Base-by-base conservation (phyloP, 2,888 invertebrate species). In the Pteria penguin region DNA sequence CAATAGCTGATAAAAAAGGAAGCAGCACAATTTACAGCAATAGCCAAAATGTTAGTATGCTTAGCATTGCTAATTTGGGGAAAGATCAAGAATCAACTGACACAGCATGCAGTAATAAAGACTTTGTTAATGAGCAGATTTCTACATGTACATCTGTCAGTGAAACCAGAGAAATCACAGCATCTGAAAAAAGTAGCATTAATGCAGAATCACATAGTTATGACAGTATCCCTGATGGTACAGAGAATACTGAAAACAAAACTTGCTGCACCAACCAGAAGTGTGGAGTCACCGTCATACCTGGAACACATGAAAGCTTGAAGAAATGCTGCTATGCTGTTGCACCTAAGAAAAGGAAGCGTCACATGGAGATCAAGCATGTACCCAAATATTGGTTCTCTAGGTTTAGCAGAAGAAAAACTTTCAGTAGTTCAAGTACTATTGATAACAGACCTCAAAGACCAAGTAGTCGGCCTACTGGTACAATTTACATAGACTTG, bases 291-390 rank as follows among this genome's bases (percentile, higher is more conserved):
- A 88, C 86, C 2, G 80, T 88, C 2, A 87, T 87, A 75, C 89
- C 88, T 8, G 86, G 82, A 2, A 85, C 86, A 4, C 86, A 87
- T 62, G 85, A 86, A 65, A 72, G 76, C 4, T 82, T 86, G 1
- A 85, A 87, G 63, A 88, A 89, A 67, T 91, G 90, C 75, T 90
- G 91, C 80, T 88, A 84, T 77, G 86, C 90, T 4, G 87, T 90
- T 4, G 82, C 90, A 26, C 90, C 90, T 2, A 90, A 90, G 79
- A 90, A 90, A 74, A 83, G 90, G 8, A 90, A 89, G 57, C 82
- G 87, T 4, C 90, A 90, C 81, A 87, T 91, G 84, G 88, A 87
- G 72, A 77, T 75, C 52, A 84, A 84, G 29, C 84, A 84, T 58
- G 81, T 81, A 78, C 76, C 82, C 0, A 80, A 78, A 29, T 80